Evolutionary conservation across 2,888 invertebrate species (phyloP), one percentile per base, ranked within the genome.

Genomic region (Apeira syringaria): DNA sequence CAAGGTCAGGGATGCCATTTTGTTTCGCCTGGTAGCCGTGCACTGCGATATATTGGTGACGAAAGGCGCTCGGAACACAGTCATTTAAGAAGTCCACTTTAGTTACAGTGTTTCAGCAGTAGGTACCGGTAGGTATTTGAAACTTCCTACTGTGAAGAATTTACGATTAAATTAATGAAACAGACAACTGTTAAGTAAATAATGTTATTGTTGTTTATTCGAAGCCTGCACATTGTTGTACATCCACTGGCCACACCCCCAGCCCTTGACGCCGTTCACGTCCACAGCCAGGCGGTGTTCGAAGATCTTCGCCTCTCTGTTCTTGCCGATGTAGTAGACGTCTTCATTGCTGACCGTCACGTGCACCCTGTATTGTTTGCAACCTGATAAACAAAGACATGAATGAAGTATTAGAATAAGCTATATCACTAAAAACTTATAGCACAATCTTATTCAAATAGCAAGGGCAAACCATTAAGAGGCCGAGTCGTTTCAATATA

Each of bases 171-270:
- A n/a, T 15, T 15, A 15, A 15, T 20, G 3, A 7, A 20, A 20
- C 6, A 20, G 20, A 2, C 7, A 2, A 20, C 3, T 4, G 6
- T 2, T 2, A 2, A 20, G 6, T 2, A 4, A 20, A 20, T 5
- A 7, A 20, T 20, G n/a, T 24, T 24, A 24, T 8, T 24, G 2
- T 5, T 24, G 2, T 9, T 3, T 15, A 8, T 22, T 12, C 6
- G 26, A 24, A 17, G 18, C 13, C 13, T 32, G 15, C 10, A 80
- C 63, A 50, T 93, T 91, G 52, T 92, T 88, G 61, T 93, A 94
- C 37, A 92, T 90, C 91, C 93, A 93, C 64, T 94, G 94, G 0
- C 91, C 90, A 41, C 92, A 91, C 0, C 94, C 94, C 77, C 91
- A 92, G 0, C 94, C 94, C 47, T 85, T 90, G 0, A 91, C 61